Evolutionary conservation across 2,888 invertebrate genomes (phyloP).

Genomic region (Cryptosula pallasiana): DNA sequence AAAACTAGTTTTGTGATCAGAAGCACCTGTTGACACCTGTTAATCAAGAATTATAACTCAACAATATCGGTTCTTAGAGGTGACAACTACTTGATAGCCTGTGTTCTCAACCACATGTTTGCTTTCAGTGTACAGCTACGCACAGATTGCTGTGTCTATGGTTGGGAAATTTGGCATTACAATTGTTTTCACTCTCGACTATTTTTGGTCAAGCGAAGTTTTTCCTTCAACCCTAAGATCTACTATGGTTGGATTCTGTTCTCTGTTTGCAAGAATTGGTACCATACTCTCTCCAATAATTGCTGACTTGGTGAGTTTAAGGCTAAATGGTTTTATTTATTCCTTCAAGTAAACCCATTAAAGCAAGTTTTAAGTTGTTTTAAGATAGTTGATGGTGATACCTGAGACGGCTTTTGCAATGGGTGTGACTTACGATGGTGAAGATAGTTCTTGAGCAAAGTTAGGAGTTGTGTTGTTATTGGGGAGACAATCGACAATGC

Average conservation of each 20-base stretch:
- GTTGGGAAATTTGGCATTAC: neutral
- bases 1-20: neutral
- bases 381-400: too few species aligned
- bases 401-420: too few species aligned
- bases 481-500: too few species aligned
- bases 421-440: too few species aligned
- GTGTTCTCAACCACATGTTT: too few species aligned
- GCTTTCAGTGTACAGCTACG: neutral
- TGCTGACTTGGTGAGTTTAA: conserved; percentile 15
- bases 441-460: too few species aligned
- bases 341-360: too few species aligned
- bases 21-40: neutral
- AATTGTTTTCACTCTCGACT: neutral
- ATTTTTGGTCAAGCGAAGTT: neutral
- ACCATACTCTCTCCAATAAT: neutral
- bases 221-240: conserved; percentile 12
- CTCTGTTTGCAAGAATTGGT: neutral
- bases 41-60: neutral
- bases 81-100: too few species aligned
- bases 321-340: too few species aligned
- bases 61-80: too few species aligned
- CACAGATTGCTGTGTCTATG: neutral
- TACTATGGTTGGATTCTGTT: neutral
- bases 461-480: too few species aligned
- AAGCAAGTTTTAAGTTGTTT: too few species aligned